Evolutionary conservation across 2,888 invertebrate genomes (phyloP), one percentile per base, ranked within the genome.

Genomic region (Hypolimnas misippus): DNA sequence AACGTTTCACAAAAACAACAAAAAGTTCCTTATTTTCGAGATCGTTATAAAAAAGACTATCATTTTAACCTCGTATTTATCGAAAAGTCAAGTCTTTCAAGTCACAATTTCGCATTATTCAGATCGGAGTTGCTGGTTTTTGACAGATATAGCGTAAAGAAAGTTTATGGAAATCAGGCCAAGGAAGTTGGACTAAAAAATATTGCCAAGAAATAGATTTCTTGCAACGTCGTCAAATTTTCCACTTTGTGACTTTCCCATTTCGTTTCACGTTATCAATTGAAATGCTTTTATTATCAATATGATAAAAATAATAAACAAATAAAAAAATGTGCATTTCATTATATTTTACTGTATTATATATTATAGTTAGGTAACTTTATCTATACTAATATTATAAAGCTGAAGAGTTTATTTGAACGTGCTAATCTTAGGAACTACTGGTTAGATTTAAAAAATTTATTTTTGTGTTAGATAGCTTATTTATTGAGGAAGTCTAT

Each of bases 121-220:
- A 44, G 44, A 19, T 17, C 12, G 1, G 21, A 21, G 21, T 46
- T 21, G 19, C 44, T 6, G 44, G 44, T 44, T 46, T 46, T 35
- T 61, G 53, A 60, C 59, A 60, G 59, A 49, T 54, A 53, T 54
- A 21, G 53, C 53, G 44, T n/a, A 60, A 60, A 46, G 14, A 54
- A 46, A 33, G 38, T 51, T 54, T 44, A 60, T 46, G 44, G 31
- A 51, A 51, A 51, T 51, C 51, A 29, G 16, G 51, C 16, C 51
- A 51, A 51, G 51, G 31, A 31, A 51, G 31, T 51, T 51, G 3
- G 12, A 31, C 31, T 51, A 51, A 51, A 50, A 51, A 51, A 51
- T 51, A 14, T 51, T 29, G 21, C 31, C 31, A 51, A 51, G 31
- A 63, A 58, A 51, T 33, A 35, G 38, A 52, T 33, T 46, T 33